These are phyloP conservation scores for Cabera pusaria DNA, from an alignment of 2,888 invertebrate species.

Conservation along the genomic window DNA sequence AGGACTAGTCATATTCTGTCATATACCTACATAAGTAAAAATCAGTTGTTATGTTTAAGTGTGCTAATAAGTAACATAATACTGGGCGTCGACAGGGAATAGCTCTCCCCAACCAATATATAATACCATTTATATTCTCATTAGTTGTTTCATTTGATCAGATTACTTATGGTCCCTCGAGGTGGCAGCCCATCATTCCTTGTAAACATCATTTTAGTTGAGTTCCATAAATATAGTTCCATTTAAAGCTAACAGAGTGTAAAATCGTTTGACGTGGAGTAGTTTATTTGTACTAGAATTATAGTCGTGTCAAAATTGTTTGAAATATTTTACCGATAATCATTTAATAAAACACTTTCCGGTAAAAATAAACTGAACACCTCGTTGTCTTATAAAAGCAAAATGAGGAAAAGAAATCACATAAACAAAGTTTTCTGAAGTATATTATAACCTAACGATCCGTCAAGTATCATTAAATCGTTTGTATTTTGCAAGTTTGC, in stretches of 20 bases:
- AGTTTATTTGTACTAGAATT: too few relatives aligned
- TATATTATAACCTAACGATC: too few relatives aligned
- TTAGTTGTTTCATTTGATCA: constrained; percentile 76
- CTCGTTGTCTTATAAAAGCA: neutral
- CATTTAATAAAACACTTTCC: too few relatives aligned
- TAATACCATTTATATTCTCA: constrained; percentile 76
- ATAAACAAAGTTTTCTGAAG: constrained; percentile 2
- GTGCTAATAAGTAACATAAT: constrained; percentile 30
- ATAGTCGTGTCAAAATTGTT: too few relatives aligned
- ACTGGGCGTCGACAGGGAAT: constrained; percentile 38
- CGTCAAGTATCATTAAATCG: too few relatives aligned
- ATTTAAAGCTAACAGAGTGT: constrained; percentile 56
- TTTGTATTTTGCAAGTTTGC: constrained; percentile 6
- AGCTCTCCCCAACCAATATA: constrained; percentile 70
- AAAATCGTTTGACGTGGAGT: constrained; percentile 43
- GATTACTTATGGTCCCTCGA: constrained; percentile 67
- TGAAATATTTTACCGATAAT: too few relatives aligned
- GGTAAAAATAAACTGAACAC: too few relatives aligned
- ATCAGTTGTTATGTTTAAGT: too few relatives aligned
- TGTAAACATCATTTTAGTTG: constrained; percentile 58
- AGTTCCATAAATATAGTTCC: constrained; percentile 46
- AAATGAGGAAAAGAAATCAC: neutral
- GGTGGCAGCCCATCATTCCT: constrained; percentile 63
- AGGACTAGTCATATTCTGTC: too few relatives aligned
- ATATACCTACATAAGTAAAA: too few relatives aligned